Conservation (phyloP, 2,888 invertebrate genomes). For the Tetrapedia diversipes region DNA sequence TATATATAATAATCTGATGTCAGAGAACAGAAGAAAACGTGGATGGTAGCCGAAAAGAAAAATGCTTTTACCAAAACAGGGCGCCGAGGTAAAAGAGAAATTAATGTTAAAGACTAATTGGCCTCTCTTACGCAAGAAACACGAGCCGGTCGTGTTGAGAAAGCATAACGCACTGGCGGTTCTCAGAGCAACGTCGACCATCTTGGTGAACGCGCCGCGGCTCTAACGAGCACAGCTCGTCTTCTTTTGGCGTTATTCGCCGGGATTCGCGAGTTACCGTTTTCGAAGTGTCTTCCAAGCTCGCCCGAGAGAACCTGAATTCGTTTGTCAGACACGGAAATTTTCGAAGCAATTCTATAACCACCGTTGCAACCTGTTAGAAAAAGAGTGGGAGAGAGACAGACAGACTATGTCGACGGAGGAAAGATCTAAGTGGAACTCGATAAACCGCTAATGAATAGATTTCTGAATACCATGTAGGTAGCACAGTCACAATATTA, state of each 20-base stretch:
- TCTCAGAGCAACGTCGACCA: conserved; percentile 62
- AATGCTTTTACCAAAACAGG: conserved; percentile 31
- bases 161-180: conserved; percentile 77
- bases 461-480: conserved; percentile 12
- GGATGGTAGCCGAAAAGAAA: background rate
- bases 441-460: conserved; percentile 4
- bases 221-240: conserved; percentile 45
- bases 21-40: background rate
- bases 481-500: background rate
- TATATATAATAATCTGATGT: background rate
- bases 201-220: conserved; percentile 51
- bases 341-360: background rate
- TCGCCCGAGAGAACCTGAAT: background rate
- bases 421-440: conserved; percentile 12
- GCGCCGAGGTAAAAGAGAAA: conserved; percentile 62
- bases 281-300: conserved; percentile 13
- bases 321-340: background rate
- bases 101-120: conserved; percentile 62
- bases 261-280: conserved; percentile 32
- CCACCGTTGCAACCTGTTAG: background rate
- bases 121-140: conserved; percentile 71
- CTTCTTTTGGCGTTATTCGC: conserved; percentile 50
- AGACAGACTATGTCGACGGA: background rate
- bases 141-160: conserved; percentile 74
- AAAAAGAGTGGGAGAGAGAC: no score